These are phyloP conservation scores for Panthera tigris DNA, from an alignment of 2,113 vertebrate species.

Conservation along the genomic window DNA sequence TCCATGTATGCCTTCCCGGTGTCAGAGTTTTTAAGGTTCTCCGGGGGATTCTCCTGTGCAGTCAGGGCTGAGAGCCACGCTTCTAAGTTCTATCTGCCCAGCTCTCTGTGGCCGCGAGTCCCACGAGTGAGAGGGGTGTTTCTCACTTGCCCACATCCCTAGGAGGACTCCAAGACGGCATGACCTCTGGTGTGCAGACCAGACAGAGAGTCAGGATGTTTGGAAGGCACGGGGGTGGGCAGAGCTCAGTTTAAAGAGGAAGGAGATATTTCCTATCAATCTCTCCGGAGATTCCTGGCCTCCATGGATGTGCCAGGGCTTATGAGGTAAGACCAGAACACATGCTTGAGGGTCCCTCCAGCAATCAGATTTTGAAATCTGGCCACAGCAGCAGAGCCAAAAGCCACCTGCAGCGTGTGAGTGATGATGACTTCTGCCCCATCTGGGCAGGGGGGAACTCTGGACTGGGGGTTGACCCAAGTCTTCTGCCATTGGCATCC, in stretches of 20 bases:
- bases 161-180: neutral
- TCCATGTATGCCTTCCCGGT: neutral
- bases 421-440: neutral
- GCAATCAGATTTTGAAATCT: neutral
- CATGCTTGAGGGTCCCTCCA: neutral
- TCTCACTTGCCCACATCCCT: neutral
- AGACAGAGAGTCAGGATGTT: neutral
- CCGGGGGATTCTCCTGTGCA: neutral
- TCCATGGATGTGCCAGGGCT: neutral
- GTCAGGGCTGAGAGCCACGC: neutral
- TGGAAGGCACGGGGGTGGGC: neutral
- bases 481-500: neutral
- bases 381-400: neutral
- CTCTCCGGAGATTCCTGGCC: neutral
- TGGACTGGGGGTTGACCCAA: accelerated
- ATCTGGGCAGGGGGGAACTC: neutral
- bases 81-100: neutral
- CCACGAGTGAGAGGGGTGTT: neutral
- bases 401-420: accelerated
- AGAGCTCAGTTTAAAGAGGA: neutral
- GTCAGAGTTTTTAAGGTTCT: neutral
- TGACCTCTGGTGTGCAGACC: neutral
- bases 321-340: neutral
- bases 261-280: neutral
- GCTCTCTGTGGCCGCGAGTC: neutral